These are phyloP conservation scores for Euproctis similis DNA, from an alignment of 2,888 invertebrate species.

Conservation along the genomic window DNA sequence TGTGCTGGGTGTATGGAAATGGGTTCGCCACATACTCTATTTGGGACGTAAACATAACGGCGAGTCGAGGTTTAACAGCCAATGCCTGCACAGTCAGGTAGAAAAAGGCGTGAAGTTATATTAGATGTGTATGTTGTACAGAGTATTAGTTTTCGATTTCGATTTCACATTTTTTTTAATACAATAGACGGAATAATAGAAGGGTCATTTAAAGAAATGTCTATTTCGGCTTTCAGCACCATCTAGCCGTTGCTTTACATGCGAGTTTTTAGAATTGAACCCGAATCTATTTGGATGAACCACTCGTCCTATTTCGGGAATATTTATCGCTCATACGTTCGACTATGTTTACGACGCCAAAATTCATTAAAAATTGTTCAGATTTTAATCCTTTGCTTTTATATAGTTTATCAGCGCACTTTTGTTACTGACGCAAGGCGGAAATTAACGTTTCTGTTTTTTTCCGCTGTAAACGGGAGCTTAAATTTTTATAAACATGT, in stretches of 20 bases:
- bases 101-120: too few relatives aligned
- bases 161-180: too few relatives aligned
- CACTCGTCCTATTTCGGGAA: slow-evolving; percentile 51
- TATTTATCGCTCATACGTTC: slow-evolving; percentile 35
- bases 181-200: neutral
- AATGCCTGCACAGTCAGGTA: too few relatives aligned
- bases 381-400: slow-evolving; percentile 27
- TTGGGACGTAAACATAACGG: too few relatives aligned
- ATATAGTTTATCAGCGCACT: slow-evolving; percentile 12
- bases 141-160: too few relatives aligned
- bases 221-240: neutral
- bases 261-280: slow-evolving; percentile 29
- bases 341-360: slow-evolving; percentile 39
- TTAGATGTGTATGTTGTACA: too few relatives aligned
- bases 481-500: slow-evolving; percentile 1
- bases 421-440: neutral
- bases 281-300: slow-evolving; percentile 44
- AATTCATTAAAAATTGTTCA: slow-evolving; percentile 46
- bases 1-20: too few relatives aligned
- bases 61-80: too few relatives aligned
- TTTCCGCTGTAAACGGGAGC: neutral
- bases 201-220: neutral
- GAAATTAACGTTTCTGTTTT: slow-evolving; percentile 4
- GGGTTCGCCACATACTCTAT: too few relatives aligned
- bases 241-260: slow-evolving; percentile 8